A percentile compares a stretch with the other conserved stretches of the same genome.
phyloP scores from a whole-genome alignment of 2,888 invertebrate species.

The Pelosia muscerda region DNA sequence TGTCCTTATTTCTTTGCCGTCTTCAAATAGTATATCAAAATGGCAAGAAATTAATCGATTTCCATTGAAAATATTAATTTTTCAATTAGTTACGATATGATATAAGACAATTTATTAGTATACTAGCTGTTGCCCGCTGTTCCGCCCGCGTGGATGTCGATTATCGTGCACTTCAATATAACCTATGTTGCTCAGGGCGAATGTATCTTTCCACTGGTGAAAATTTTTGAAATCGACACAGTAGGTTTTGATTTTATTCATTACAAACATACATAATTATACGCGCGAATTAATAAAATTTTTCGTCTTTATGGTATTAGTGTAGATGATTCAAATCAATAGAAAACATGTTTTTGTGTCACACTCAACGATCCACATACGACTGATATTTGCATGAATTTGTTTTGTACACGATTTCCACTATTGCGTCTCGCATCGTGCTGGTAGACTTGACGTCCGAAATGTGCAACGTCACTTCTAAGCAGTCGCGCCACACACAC shows the following conservation, averaged over 20 bases:
- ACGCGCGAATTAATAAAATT: too few species aligned
- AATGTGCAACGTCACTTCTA: constrained; percentile 73
- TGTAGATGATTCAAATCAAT: constrained; percentile 37
- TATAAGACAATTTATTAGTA: constrained; percentile 38
- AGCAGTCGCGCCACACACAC: constrained; percentile 64
- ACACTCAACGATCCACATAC: constrained; percentile 31
- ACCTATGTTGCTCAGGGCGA: too few species aligned
- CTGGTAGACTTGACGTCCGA: constrained; percentile 56
- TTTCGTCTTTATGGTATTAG: too few species aligned
- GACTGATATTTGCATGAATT: constrained; percentile 42
- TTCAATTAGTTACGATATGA: constrained; percentile 10
- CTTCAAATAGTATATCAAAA: neutral
- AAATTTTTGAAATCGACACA: too few species aligned
- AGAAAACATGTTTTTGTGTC: constrained; percentile 9
- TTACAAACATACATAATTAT: too few species aligned
- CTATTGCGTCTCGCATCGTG: constrained; percentile 43
- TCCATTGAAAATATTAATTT: neutral
- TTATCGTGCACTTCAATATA: too few species aligned
- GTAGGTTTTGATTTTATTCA: too few species aligned
- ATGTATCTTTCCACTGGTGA: too few species aligned
- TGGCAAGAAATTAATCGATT: neutral
- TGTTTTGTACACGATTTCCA: constrained; percentile 37
- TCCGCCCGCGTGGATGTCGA: too few species aligned
- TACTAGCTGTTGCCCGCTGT: too few species aligned
- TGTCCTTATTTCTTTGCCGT: constrained; percentile 26